Conservation (phyloP, 2,113 vertebrate genomes). For the Hydrolagus affinis region DNA sequence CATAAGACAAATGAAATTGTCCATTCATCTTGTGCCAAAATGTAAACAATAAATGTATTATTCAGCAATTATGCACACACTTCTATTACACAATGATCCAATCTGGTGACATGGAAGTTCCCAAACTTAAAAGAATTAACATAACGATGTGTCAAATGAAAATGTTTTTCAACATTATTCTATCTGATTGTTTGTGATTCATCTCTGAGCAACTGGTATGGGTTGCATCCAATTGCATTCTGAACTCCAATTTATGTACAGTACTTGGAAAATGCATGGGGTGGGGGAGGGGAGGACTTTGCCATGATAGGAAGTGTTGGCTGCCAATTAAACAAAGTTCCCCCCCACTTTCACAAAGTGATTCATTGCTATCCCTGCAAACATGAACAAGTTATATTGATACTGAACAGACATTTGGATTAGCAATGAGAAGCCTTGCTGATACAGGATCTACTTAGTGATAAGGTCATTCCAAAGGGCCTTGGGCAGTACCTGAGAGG, state of each 20-base stretch:
- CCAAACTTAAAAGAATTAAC: neutral
- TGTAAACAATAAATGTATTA: neutral
- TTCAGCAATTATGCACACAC: neutral
- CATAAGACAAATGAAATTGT: neutral
- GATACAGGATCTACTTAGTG: too few species aligned
- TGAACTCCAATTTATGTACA: neutral
- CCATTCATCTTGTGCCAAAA: neutral
- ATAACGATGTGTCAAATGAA: neutral
- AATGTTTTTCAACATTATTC: neutral
- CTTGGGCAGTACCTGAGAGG: too few species aligned
- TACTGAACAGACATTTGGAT: too few species aligned
- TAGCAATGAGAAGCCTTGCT: too few species aligned
- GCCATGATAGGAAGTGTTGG: too few species aligned
- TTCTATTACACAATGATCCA: neutral
- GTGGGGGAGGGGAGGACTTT: too few species aligned
- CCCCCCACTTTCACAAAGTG: too few species aligned
- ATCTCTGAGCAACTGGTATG: neutral
- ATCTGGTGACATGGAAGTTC: neutral
- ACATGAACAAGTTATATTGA: too few species aligned
- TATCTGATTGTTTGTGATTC: neutral
- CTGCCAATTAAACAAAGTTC: too few species aligned
- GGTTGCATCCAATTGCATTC: neutral
- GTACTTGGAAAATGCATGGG: too few species aligned
- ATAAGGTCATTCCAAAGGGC: too few species aligned
- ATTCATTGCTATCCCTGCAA: too few species aligned